Evolutionary conservation across 2,797 vertebrate species (phyloP).

Genomic region (Cossypha dichroa): DNA sequence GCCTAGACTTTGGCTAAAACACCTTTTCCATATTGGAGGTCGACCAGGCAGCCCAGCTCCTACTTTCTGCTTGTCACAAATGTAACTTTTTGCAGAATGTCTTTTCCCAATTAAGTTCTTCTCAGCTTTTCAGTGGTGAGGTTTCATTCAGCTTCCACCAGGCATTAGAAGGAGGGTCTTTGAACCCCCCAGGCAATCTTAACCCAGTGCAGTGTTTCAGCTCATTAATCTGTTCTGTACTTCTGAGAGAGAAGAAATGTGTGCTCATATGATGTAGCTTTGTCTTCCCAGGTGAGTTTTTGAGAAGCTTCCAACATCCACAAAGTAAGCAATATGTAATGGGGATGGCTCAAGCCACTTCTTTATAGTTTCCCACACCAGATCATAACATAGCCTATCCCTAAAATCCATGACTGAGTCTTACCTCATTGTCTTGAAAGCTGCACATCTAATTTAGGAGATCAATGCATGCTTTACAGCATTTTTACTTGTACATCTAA

Average conservation of each 20-base stretch:
- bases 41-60: not conserved
- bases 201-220: slow-evolving; percentile 7
- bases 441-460: not conserved
- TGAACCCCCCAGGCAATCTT: not conserved
- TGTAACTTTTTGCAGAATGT: not conserved
- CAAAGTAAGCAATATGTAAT: not conserved
- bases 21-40: not conserved
- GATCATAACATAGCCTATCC: not conserved
- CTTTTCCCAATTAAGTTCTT: not conserved
- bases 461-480: not conserved
- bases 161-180: not conserved
- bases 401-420: not conserved
- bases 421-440: not conserved
- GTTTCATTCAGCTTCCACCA: not conserved
- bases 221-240: slow-evolving; percentile 48
- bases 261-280: not conserved
- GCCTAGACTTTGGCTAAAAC: not conserved
- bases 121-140: not conserved
- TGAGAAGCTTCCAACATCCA: not conserved
- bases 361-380: not conserved
- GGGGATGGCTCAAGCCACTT: not conserved
- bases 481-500: not conserved
- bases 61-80: not conserved
- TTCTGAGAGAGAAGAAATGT: slow-evolving; percentile 28
- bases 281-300: not conserved